Evolutionary conservation across 1,140 invertebrate species (phyloP), one percentile per base, ranked within the genome.

Genomic region (Choristoneura fumiferana): DNA sequence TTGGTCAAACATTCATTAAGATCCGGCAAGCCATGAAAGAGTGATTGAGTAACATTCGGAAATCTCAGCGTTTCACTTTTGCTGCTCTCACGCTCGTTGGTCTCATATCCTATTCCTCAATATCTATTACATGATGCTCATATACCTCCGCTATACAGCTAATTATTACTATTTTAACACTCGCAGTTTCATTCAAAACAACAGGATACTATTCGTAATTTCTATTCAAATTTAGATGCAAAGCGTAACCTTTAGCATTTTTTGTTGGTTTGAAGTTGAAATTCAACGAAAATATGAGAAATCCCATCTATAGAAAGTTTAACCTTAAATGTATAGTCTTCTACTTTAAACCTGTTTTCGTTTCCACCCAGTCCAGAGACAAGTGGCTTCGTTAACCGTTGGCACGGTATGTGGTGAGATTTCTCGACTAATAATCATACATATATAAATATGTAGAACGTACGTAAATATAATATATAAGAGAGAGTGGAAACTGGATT

Each of bases 391-490:
- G 55, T 63, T 68, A 65, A 54, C 60, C 57, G 56, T 29, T 58
- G 58, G 61, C 56, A 60, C 61, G 34, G 58, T 62, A 60, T 70
- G 63, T 60, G 57, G 58, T 36, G 49, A 60, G 60, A 63, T 56
- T 67, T 74, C 70, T 78, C 71, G 65, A 58, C 71, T 76, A 76
- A 74, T 72, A 72, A 67, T 65, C 34, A 17, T 64, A 60, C 59
- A 62, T 58, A 71, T 67, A 73, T 66, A 70, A 67, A 72, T 67
- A 81, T 77, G 69, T 77, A 63, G 76, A 75, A 75, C 76, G 67
- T 63, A 67, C 64, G 75, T 79, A 76, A 73, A 76, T 78, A 71
- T 66, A 64, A n/a, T 55, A 65, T 58, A 69, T 58, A 52, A 72
- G 76, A 76, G 76, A 78, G 74, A 75, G 79, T 71, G 57, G 43